These are phyloP conservation scores for Mus caroli DNA, from an alignment of 2,797 vertebrate genomes.

Conservation along the genomic window DNA sequence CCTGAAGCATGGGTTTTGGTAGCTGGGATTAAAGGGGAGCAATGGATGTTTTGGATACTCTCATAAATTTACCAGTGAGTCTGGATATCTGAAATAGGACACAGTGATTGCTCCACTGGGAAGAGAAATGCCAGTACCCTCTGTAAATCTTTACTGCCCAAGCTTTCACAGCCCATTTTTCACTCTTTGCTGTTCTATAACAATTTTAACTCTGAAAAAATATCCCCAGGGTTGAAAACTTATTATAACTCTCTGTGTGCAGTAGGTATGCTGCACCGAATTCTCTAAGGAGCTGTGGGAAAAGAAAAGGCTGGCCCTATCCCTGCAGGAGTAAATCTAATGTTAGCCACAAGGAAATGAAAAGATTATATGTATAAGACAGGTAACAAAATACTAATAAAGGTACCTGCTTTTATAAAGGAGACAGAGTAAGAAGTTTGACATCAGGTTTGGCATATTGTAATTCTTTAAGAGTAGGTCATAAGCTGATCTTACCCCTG, in stretches of 20 bases:
- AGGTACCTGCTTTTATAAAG: slow-evolving; percentile 41
- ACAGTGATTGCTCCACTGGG: slow-evolving; percentile 60
- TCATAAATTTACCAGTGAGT: slow-evolving; percentile 68
- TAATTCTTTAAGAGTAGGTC: not conserved
- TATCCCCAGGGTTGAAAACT: slow-evolving; percentile 72
- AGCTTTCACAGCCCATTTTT: slow-evolving; percentile 65
- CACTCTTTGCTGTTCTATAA: slow-evolving; percentile 68
- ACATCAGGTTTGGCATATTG: not conserved
- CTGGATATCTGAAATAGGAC: slow-evolving; percentile 67
- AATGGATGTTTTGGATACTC: slow-evolving; percentile 16
- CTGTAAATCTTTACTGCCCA: slow-evolving; percentile 77
- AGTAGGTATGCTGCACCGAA: slow-evolving; percentile 34
- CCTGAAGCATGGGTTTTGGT: slow-evolving; percentile 20
- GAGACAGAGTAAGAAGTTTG: not conserved
- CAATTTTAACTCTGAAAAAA: slow-evolving; percentile 80
- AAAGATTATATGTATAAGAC: slow-evolving; percentile 8
- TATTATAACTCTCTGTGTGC: slow-evolving; percentile 75
- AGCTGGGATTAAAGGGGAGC: slow-evolving; percentile 32
- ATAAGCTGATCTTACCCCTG: not conserved
- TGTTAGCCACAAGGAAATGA: slow-evolving; percentile 51
- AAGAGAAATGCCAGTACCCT: slow-evolving; percentile 59
- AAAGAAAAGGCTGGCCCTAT: not conserved
- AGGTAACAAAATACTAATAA: slow-evolving; percentile 47
- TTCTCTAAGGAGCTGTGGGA: slow-evolving; percentile 31
- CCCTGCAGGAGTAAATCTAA: slow-evolving; percentile 24